Base-by-base conservation (phyloP, 2,888 invertebrate genomes). In the Pristionchus arcanus region DNA sequence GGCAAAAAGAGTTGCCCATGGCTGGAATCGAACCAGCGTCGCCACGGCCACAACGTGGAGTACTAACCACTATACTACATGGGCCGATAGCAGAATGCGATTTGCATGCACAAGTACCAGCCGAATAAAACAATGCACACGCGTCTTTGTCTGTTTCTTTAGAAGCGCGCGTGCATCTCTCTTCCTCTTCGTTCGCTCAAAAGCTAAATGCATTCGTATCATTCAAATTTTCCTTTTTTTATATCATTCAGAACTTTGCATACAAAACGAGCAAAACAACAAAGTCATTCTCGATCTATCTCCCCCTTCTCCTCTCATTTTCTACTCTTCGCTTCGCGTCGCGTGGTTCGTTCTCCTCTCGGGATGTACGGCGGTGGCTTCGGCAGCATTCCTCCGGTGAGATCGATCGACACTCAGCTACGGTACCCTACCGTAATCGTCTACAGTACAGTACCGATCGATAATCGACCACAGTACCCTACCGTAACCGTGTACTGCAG, bases 1-100 rank as follows among this genome's bases (percentile, higher is more conserved):
- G 59, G 86, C 88, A 85, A 83, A 68, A 88, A 84, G 77, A 90
- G 86, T 88, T 84, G 90, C 89, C 89, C 89, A 89, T 89, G 89
- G 92, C 90, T 92, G 92, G 92, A 92, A 93, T 93, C 92, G 92
- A 92, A 92, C 92, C 91, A 88, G 89, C 91, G 92, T 92, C 92
- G 92, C 92, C 91, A 92, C 92, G 92, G 92, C 92, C 92, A 92
- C 92, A 92, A 92, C 92, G 92, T 92, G 91, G 92, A 92, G 92
- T 92, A 92, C 92, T 92, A 92, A 92, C 92, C 92, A 92, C 92
- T 92, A 92, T 92, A 92, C 92, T 93, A 92, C 89, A 89, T 89
- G 89, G 89, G 89, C 89, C 89, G 89, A 89, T 59, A 83, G 81
- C 83, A 25, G 66, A 89, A 31, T 7, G 74, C 71, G 31, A 63